Conservation (phyloP, 2,888 invertebrate species). For the Epistrophella euchroma region DNA sequence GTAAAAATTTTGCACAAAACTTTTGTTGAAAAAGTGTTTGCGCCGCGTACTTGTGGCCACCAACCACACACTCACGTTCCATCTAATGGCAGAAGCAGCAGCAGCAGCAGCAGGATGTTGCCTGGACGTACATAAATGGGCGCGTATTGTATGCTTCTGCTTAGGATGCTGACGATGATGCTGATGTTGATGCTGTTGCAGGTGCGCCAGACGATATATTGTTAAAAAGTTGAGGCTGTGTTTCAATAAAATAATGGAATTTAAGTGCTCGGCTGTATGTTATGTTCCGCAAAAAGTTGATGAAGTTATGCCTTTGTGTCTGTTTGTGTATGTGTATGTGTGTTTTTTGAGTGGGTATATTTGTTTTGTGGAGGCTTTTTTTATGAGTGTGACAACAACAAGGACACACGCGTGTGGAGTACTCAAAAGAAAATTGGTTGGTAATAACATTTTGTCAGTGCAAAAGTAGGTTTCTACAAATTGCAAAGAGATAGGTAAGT, state of each 20-base stretch:
- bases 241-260: constrained; percentile 68
- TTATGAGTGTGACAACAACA: constrained; percentile 43
- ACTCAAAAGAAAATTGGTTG: constrained; percentile 37
- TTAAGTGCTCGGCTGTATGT: constrained; percentile 66
- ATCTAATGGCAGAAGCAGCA: constrained; percentile 57
- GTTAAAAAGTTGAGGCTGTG: constrained; percentile 71
- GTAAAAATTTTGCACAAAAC: constrained; percentile 41
- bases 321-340: neutral
- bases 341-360: neutral
- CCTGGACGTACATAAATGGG: constrained; percentile 31
- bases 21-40: constrained; percentile 69
- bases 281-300: constrained; percentile 52
- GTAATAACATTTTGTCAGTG: constrained; percentile 34
- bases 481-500: constrained; percentile 14
- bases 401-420: constrained; percentile 54
- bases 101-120: constrained; percentile 38
- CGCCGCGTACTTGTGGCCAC: constrained; percentile 70
- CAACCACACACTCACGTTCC: constrained; percentile 71
- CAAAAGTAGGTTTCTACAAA: constrained; percentile 22
- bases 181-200: constrained; percentile 45
- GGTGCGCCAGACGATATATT: constrained; percentile 61
- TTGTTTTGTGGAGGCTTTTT: constrained; percentile 14
- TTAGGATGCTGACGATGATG: constrained; percentile 19
- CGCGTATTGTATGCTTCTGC: neutral
- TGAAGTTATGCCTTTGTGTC: constrained; percentile 14